Evolutionary conservation across 1,140 invertebrate genomes (phyloP).

Genomic region (Homalodisca vitripennis): DNA sequence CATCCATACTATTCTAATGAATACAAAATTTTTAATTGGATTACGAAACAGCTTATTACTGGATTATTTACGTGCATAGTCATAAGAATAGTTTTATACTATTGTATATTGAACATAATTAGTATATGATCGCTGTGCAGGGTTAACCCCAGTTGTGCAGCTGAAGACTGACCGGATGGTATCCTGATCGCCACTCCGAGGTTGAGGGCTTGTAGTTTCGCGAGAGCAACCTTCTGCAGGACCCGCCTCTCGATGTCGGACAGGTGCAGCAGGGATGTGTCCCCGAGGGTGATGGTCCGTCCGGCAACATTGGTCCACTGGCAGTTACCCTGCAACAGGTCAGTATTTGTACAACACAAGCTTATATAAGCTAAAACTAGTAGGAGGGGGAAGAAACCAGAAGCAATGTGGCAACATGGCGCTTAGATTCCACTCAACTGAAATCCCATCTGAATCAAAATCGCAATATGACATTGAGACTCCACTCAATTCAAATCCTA

Average conservation of each 20-base stretch:
- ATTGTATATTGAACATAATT: too few species aligned
- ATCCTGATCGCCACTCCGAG: conserved; percentile 73
- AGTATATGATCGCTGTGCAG: too few species aligned
- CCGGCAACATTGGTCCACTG: conserved; percentile 78
- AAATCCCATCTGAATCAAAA: too few species aligned
- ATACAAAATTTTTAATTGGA: too few species aligned
- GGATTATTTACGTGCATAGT: too few species aligned
- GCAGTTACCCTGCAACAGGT: conserved; percentile 70
- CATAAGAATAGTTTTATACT: too few species aligned
- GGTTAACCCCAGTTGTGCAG: too few species aligned
- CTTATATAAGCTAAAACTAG: not conserved
- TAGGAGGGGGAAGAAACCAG: not conserved
- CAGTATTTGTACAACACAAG: conserved; percentile 21
- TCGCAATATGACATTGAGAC: too few species aligned
- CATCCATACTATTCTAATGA: too few species aligned
- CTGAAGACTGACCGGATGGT: conserved; percentile 60
- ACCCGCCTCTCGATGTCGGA: conserved; percentile 78
- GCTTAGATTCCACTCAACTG: too few species aligned
- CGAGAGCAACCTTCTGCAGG: conserved; percentile 78
- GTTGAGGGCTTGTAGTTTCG: conserved; percentile 84
- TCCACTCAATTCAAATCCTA: too few species aligned
- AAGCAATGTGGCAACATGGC: not conserved
- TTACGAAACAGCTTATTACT: too few species aligned
- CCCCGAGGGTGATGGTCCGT: conserved; percentile 68
- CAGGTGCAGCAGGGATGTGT: conserved; percentile 68